These are phyloP conservation scores for Nanorana parkeri DNA, from an alignment of 2,113 vertebrate genomes.

Conservation along the genomic window DNA sequence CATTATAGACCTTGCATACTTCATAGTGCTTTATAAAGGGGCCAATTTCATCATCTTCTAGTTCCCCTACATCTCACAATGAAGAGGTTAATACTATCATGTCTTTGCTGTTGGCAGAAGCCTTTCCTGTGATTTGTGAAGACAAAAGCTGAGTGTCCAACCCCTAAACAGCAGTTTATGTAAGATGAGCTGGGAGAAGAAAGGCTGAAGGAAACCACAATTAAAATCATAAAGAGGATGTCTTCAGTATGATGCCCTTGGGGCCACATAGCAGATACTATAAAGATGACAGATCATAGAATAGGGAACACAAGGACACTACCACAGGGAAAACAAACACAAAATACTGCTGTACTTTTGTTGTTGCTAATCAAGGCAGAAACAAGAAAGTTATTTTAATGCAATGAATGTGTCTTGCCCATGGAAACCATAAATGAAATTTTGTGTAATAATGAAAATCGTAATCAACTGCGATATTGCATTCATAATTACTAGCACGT, in stretches of 20 bases:
- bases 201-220: slow-evolving; percentile 12
- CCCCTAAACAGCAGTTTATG: not conserved
- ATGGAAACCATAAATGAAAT: too few relatives aligned
- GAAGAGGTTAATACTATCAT: too few relatives aligned
- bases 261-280: slow-evolving; percentile 4
- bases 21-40: too few relatives aligned
- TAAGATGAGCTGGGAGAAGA: not conserved
- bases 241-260: slow-evolving; percentile 6
- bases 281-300: slow-evolving; percentile 24
- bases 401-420: too few relatives aligned
- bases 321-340: not conserved
- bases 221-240: slow-evolving; percentile 28
- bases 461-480: too few relatives aligned
- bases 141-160: not conserved
- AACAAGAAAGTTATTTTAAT: not conserved
- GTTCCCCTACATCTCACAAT: too few relatives aligned
- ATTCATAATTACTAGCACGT: too few relatives aligned
- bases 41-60: too few relatives aligned
- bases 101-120: not conserved
- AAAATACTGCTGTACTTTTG: not conserved
- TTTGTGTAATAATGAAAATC: too few relatives aligned
- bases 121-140: not conserved
- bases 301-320: not conserved
- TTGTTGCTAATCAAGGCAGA: not conserved
- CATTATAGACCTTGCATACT: too few relatives aligned